Base-by-base conservation (phyloP, 2,113 vertebrate genomes). In the Trogon melanurus region DNA sequence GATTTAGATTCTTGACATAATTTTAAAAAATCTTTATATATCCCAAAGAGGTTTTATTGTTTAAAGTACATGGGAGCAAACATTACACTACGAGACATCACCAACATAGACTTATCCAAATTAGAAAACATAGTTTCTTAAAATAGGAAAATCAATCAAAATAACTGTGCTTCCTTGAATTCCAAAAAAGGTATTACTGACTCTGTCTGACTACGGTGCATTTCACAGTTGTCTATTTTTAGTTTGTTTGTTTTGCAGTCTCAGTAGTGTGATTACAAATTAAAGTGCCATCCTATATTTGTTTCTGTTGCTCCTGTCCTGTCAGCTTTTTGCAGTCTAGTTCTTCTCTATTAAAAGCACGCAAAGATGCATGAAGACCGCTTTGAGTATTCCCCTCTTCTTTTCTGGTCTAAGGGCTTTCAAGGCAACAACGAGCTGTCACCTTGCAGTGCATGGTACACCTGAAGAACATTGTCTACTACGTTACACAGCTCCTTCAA, bases 341-440 rank as follows among this genome's bases (percentile, higher is more conserved):
- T 47, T 86, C 23, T 51, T 86, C 23, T 91, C 53, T 71, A 58
- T 78, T 92, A 62, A 83, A 88, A 90, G 8, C 13, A 51, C 83
- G 13, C 56, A 58, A 47, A 72, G 60, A 71, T 48, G 48, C 26
- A 85, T 82, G 36, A 96, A 86, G 11, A 14, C 13, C 78, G 11
- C 13, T 93, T 73, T 45, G 73, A 47, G 16, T 54, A 38, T 15
- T 65, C 5, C 11, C 23, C 47, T 21, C 23, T 74, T 15, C 23
- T 56, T 44, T 27, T 78, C 73, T 78, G 4, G 2, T 85, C 36
- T 66, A 41, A 41, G 72, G 2, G 3, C 2, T 58, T 88, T 88
- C 29, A 76, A 5, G 13, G 48, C 20, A 78, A 54, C 23, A 36
- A 54, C 0, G 0, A 83, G 9, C 56, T 3, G 0, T 30, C 8